Base-by-base conservation (phyloP, 2,797 vertebrate genomes). In the Erethizon dorsatum region DNA sequence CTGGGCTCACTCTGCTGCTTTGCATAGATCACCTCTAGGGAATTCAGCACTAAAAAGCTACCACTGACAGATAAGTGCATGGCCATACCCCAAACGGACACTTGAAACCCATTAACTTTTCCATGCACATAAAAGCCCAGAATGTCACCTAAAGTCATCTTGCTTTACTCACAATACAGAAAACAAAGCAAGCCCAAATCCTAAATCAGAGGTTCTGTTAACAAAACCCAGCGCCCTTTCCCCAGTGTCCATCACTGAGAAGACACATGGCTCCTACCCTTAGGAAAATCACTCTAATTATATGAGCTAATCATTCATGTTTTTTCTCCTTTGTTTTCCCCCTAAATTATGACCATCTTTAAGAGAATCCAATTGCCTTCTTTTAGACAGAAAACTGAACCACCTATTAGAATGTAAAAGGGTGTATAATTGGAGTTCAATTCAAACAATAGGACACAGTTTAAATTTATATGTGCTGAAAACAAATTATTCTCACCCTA, bases 401-500 rank as follows among this genome's bases (percentile, higher is more conserved):
- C 52, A 88, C 14, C 54, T 95, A 95, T 88, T 91, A 95, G 61
- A 94, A 97, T 92, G 80, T 88, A 90, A 96, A 95, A 97, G 52
- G 79, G 69, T 65, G 65, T 83, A 69, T 96, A 95, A 92, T 90
- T 96, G 87, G 56, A 94, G 87, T 95, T 96, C 78, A 95, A 86
- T 63, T 93, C 78, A 95, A 96, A 91, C 94, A 65, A 82, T 20
- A 79, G 57, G 56, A n/a, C 56, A 59, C 31, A 54, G 80, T 80
- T 95, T 92, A 92, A 94, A 96, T 95, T 69, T 92, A 92, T 41
- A 77, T 31, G 45, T 17, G 93, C 82, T 50, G 95, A 52, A 93
- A 94, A 65, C 61, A 89, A 57, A 96, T 95, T 57, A 90, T 57
- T 65, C 65, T 92, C 80, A 85, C 41, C 37, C 59, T 69, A 75